Conservation (phyloP, 1,140 invertebrate genomes). For the Aphelenchoides avenae region DNA sequence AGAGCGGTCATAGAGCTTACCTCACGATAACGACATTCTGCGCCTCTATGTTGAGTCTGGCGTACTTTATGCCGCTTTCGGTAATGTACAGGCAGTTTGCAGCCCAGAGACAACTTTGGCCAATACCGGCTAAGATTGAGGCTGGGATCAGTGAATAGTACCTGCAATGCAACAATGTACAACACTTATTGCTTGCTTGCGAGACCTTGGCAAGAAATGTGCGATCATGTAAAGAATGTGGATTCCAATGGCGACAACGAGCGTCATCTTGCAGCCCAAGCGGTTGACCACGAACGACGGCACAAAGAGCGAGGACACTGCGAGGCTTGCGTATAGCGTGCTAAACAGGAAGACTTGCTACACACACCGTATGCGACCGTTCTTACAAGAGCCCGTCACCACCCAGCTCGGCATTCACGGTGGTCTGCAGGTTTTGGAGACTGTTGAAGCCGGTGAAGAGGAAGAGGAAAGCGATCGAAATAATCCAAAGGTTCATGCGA, state of each 20-base stretch:
- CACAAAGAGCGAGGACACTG: constrained; percentile 57
- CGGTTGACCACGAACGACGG: constrained; percentile 60
- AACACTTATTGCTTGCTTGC: too few species aligned
- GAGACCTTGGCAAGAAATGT: constrained; percentile 83
- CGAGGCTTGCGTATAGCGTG: constrained; percentile 49
- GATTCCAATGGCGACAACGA: constrained; percentile 76
- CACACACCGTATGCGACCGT: not conserved
- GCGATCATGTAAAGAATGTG: constrained; percentile 87
- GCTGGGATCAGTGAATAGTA: constrained; percentile 82
- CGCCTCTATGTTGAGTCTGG: constrained; percentile 62
- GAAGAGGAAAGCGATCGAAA: constrained; percentile 82
- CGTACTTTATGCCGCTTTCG: constrained; percentile 75
- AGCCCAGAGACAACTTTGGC: constrained; percentile 90
- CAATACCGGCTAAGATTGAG: constrained; percentile 75
- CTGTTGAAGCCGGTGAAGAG: constrained; percentile 87
- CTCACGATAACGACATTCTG: constrained; percentile 64
- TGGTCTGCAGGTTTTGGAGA: constrained; percentile 74
- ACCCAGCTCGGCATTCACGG: constrained; percentile 56
- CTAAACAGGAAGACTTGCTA: constrained; percentile 24
- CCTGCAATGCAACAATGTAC: constrained; percentile 23
- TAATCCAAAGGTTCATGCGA: constrained; percentile 64
- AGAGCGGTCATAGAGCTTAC: constrained; percentile 23
- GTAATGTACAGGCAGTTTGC: constrained; percentile 91
- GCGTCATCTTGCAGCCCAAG: constrained; percentile 88
- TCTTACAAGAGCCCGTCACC: constrained; percentile 44